These are phyloP conservation scores for Pseudoatta argentina DNA, from an alignment of 1,140 invertebrate genomes.

Conservation along the genomic window DNA sequence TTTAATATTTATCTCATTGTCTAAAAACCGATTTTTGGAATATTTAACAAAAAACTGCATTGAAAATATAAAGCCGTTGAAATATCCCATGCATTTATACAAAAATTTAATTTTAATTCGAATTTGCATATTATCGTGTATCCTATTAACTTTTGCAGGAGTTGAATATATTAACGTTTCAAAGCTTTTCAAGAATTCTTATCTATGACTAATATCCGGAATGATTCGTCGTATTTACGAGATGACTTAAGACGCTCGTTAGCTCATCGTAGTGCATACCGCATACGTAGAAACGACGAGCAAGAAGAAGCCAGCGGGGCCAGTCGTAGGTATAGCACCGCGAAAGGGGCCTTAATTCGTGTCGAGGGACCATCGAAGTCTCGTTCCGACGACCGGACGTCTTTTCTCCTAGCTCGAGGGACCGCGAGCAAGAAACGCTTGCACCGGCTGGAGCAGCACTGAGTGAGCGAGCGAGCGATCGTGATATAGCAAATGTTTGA, in stretches of 20 bases:
- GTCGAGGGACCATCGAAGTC: conserved; percentile 54
- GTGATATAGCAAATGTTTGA: conserved; percentile 77
- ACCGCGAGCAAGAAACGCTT: conserved; percentile 66
- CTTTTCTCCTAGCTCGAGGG: conserved; percentile 58
- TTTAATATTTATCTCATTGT: background rate
- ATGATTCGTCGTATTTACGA: conserved; percentile 48
- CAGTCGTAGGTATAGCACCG: conserved; percentile 18
- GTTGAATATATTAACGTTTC: background rate
- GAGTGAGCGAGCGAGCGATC: conserved; percentile 59
- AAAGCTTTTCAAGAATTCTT: conserved; percentile 1
- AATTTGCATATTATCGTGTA: background rate
- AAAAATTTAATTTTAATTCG: conserved; percentile 9
- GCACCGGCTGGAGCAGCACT: conserved; percentile 36
- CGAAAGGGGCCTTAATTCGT: conserved; percentile 63
- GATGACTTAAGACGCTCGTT: conserved; percentile 43
- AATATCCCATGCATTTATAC: background rate
- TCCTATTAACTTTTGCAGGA: background rate
- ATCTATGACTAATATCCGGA: conserved; percentile 45
- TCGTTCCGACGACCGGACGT: conserved; percentile 52
- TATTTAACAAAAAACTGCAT: background rate
- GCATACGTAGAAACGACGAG: conserved; percentile 45
- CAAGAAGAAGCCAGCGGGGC: conserved; percentile 35
- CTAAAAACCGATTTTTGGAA: background rate
- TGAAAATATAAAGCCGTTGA: background rate
- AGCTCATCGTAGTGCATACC: conserved; percentile 21